Evolutionary conservation across 2,888 invertebrate species (phyloP), one percentile per base, ranked within the genome.

Genomic region (Eupithecia inturbata): DNA sequence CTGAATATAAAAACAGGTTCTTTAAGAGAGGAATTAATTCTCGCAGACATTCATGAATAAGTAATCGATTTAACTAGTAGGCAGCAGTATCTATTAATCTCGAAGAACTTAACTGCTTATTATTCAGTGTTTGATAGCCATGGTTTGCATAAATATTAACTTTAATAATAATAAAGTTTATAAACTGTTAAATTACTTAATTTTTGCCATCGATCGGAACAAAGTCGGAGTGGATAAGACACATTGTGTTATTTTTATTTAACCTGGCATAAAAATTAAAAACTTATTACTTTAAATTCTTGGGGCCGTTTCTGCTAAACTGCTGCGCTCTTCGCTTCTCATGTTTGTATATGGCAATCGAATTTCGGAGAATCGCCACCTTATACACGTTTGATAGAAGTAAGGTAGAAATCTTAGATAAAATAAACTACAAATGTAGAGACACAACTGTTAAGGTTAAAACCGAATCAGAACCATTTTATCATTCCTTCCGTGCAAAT

Each of bases 1-100:
- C 70, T 75, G 68, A 75, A 74, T 74, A 74, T 67, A 72, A 72
- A 70, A 74, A 68, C 73, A 69, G 60, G 33, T 68, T 68, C 28
- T 9, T 68, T 68, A 68, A 68, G 36, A 33, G 33, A 33, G 33
- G 49, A 68, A 68, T 68, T 68, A 68, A 68, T 68, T 53, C 68
- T 53, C 57, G 68, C 68, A 57, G 66, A 39, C 36, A 41, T 33
- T 41, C 66, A 66, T 66, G 66, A 66, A 66, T 66, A 66, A 39
- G 22, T 66, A 66, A 66, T 66, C 66, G 66, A 66, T 66, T 66
- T 66, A 39, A 64, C 64, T 31, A 36, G 31, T 31, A 31, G 36
- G 66, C 66, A 66, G 66, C 39, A 66, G 39, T 39, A 14, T 26
- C 36, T 66, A 66, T 66, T 39, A 39, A 41, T 39, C 39, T 26